A percentile compares a stretch with the other conserved stretches of the same genome.
Evolutionary conservation across 2,888 invertebrate genomes (phyloP).

Genomic region (Harpalus rubripes): DNA sequence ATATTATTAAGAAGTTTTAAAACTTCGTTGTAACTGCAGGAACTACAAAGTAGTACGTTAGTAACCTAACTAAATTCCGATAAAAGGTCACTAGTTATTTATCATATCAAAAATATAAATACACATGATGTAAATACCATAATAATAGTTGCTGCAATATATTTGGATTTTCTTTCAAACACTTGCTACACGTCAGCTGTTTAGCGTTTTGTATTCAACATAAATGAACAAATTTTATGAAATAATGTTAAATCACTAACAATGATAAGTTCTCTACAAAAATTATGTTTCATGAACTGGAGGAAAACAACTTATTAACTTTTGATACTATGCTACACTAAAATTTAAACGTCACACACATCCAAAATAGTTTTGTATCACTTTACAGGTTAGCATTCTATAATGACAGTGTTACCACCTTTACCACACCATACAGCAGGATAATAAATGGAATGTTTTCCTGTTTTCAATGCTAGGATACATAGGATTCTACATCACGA

Average conservation of each 20-base stretch:
- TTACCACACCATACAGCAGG: too few relatives aligned
- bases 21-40: not conserved
- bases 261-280: not conserved
- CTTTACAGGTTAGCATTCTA: constrained; percentile 57
- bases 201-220: constrained; percentile 40
- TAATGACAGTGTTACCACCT: constrained; percentile 31
- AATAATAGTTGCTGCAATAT: constrained; percentile 22
- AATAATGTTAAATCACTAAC: constrained; percentile 26
- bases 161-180: constrained; percentile 55
- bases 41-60: constrained; percentile 30
- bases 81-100: constrained; percentile 2
- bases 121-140: constrained; percentile 23
- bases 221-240: constrained; percentile 38
- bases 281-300: constrained; percentile 3
- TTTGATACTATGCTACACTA: constrained; percentile 32
- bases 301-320: constrained; percentile 24
- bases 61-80: constrained; percentile 6
- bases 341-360: constrained; percentile 58
- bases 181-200: constrained; percentile 63
- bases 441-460: too few relatives aligned
- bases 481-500: too few relatives aligned
- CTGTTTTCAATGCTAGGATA: too few relatives aligned
- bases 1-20: constrained; percentile 6
- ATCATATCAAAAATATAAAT: constrained; percentile 29
- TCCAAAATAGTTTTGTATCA: constrained; percentile 56